These are phyloP conservation scores for Troides oblongomaculatus DNA, from an alignment of 2,888 invertebrate genomes.

Conservation along the genomic window DNA sequence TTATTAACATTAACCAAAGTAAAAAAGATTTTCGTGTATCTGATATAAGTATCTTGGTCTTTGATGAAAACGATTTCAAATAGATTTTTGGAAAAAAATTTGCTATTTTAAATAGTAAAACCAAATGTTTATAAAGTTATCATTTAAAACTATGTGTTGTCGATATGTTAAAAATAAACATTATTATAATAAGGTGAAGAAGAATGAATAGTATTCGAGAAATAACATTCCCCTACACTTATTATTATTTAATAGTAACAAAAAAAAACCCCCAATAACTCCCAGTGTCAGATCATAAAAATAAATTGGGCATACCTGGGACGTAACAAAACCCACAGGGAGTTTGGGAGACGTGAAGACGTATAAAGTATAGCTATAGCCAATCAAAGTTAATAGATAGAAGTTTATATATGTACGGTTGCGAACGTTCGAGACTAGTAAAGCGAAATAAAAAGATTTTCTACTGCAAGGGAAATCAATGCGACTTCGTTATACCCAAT, in stretches of 20 bases:
- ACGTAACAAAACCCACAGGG: conserved; percentile 63
- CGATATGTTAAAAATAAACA: too few relatives aligned
- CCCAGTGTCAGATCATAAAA: conserved; percentile 58
- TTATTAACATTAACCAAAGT: neutral
- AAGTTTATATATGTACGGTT: neutral
- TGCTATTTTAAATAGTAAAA: too few relatives aligned
- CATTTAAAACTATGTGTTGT: too few relatives aligned
- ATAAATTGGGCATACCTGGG: conserved; percentile 68
- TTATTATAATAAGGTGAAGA: too few relatives aligned
- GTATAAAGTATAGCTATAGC: conserved; percentile 53
- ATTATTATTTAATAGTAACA: conserved; percentile 24
- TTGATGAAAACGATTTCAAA: neutral
- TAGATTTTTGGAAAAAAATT: neutral
- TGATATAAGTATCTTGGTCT: neutral
- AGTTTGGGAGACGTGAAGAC: conserved; percentile 53
- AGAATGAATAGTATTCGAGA: neutral
- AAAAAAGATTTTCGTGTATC: neutral
- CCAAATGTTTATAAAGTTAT: too few relatives aligned
- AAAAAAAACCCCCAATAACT: conserved; percentile 23
- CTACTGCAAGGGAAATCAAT: conserved; percentile 21
- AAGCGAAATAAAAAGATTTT: conserved; percentile 16
- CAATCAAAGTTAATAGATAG: conserved; percentile 42
- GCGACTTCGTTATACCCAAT: conserved; percentile 23
- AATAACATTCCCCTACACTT: neutral
- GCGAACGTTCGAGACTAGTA: neutral